Percentiles rank a stretch among this genome's conserved stretches.
These are phyloP conservation scores for Tetramorium simillimum DNA, from an alignment of 1,140 invertebrate species.

Conservation along the genomic window DNA sequence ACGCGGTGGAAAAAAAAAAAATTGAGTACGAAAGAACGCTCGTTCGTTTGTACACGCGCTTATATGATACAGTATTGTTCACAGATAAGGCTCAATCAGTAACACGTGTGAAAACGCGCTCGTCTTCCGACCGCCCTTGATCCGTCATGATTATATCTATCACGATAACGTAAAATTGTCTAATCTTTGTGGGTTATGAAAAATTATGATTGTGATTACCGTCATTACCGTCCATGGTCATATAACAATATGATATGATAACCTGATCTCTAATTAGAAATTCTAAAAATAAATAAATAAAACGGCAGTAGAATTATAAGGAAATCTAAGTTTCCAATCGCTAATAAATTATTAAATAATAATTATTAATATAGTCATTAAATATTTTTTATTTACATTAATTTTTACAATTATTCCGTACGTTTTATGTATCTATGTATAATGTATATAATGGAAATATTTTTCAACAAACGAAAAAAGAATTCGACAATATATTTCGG, in stretches of 20 bases:
- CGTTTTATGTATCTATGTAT: background rate
- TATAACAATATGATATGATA: background rate
- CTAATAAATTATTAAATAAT: background rate
- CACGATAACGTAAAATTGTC: background rate
- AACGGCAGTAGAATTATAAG: background rate
- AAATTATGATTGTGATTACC: background rate
- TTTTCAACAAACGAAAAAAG: background rate
- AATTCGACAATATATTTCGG: background rate
- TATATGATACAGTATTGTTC: background rate
- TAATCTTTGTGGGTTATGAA: background rate
- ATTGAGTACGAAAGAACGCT: conserved; percentile 4
- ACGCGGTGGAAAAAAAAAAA: background rate
- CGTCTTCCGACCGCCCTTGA: background rate
- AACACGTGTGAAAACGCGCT: conserved; percentile 17
- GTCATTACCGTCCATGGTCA: too few species aligned
- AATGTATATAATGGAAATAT: background rate
- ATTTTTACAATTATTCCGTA: background rate
- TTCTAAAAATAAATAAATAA: background rate
- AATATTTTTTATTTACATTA: background rate
- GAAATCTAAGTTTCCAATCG: background rate
- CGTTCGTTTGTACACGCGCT: conserved; percentile 5
- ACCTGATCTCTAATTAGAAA: background rate
- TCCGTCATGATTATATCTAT: background rate
- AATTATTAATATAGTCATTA: background rate
- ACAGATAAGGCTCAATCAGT: conserved; percentile 6